A percentile compares a stretch with the other conserved stretches of the same genome.
These are phyloP conservation scores for Hymenopus coronatus DNA, from an alignment of 2,888 invertebrate genomes.

Conservation along the genomic window DNA sequence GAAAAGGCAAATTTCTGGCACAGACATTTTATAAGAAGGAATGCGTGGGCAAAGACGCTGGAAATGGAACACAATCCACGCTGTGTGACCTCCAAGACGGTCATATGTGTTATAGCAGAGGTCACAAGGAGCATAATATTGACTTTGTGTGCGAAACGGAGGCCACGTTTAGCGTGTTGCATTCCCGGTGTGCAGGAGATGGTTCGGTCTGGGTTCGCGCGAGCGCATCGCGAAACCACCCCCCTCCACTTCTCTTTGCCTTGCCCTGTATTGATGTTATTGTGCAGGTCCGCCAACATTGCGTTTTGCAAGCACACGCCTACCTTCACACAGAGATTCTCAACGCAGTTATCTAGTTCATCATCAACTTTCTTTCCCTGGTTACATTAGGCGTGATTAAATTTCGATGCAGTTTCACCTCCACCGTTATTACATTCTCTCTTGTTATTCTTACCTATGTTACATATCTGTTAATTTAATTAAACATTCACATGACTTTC, in stretches of 20 bases:
- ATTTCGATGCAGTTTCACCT: background rate
- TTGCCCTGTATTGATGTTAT: background rate
- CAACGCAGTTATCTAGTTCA: background rate
- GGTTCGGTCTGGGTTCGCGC: background rate
- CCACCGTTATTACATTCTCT: background rate
- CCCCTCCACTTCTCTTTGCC: background rate
- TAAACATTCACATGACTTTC: too few species aligned
- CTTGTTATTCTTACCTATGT: too few species aligned
- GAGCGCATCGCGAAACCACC: background rate
- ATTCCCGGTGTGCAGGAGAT: background rate
- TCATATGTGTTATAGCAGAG: background rate
- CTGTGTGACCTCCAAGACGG: background rate
- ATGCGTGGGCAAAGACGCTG: too few species aligned
- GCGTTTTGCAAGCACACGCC: background rate
- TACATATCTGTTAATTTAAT: too few species aligned
- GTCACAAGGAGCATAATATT: background rate
- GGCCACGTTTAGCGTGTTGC: background rate
- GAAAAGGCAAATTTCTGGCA: too few species aligned
- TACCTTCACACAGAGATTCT: background rate
- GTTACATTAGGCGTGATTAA: background rate
- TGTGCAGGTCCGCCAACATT: background rate
- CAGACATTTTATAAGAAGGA: too few species aligned
- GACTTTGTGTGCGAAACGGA: background rate
- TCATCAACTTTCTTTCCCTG: background rate
- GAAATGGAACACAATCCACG: too few species aligned